Conservation (phyloP, 2,888 invertebrate species). For the Dynastes tityus region DNA sequence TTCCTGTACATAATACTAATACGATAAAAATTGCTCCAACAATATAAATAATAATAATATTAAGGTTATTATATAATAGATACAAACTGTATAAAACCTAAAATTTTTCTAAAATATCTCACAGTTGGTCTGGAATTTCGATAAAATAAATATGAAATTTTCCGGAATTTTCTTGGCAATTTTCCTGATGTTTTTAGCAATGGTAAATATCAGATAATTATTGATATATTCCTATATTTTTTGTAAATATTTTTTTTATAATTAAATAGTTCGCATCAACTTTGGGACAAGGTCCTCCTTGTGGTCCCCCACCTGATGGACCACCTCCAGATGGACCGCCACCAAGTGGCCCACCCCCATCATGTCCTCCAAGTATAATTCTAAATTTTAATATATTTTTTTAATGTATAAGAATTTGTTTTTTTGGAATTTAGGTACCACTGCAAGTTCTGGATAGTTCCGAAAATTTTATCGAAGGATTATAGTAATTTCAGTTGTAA, state of each 20-base stretch:
- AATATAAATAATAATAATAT: too few relatives aligned
- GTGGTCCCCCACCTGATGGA: constrained; percentile 29
- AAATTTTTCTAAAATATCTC: background rate
- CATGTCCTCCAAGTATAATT: constrained; percentile 11
- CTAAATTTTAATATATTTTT: background rate
- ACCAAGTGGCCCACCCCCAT: constrained; percentile 34
- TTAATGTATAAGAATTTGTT: too few relatives aligned
- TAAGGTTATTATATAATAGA: too few relatives aligned
- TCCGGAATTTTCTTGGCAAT: background rate
- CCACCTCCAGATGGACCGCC: constrained; percentile 25
- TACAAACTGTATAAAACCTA: background rate
- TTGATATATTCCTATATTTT: background rate
- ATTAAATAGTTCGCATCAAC: background rate
- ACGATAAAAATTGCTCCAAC: too few relatives aligned
- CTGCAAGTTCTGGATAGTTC: background rate
- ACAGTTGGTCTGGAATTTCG: background rate
- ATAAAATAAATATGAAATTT: constrained; percentile 2
- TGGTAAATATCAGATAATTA: background rate
- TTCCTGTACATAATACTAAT: too few relatives aligned
- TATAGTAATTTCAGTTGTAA: too few relatives aligned
- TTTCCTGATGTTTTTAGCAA: background rate
- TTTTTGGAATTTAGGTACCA: background rate
- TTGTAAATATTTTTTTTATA: background rate
- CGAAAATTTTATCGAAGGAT: too few relatives aligned
- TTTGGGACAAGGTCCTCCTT: background rate